Base-by-base conservation (phyloP, 2,888 invertebrate species). In the Cetonia aurata region DNA sequence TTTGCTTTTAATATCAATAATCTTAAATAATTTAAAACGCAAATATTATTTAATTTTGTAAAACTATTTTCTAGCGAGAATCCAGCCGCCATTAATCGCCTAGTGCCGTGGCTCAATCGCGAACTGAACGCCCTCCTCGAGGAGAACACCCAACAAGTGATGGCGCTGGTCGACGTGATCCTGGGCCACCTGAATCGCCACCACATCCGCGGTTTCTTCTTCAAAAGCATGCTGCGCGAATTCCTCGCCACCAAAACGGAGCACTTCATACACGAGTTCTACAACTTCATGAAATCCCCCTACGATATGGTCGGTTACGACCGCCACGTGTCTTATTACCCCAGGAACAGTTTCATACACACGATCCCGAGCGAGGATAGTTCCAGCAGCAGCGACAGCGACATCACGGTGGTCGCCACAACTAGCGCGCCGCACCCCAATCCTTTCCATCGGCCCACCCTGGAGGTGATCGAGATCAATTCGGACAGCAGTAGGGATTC, bases 181-280 rank as follows among this genome's bases (percentile, higher is more conserved):
- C 84, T 93, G 79, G 90, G 91, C 52, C 85, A 92, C 65, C 85
- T 96, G 17, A 89, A 87, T 6, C 86, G 89, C 73, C 89, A 90
- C 79, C 90, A 93, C 79, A 87, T 93, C 72, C 87, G 86, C 75
- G 90, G 92, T 71, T 81, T 87, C 8, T 90, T 91, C 78, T 96
- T 97, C 84, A 89, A 90, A 46, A 88, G 90, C 50, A 86, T 90
- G 12, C 83, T 96, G 65, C 86, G 87, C 33, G 89, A 91, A 12
- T 93, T 91, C 81, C 87, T 96, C 73, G 90, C 91, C 17, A 85
- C 86, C 0, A 87, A 91, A 75, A 94, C 96, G 0, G 89, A 91
- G 70, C 97, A 97, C 83, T 98, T 98, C 82, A 88, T 95, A 41
- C 96, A 97, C 81, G 97, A 98, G 81, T 88, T 98, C 72, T 90